Base-by-base conservation (phyloP, 2,888 invertebrate species). In the Dyspetes luteomarginatus region DNA sequence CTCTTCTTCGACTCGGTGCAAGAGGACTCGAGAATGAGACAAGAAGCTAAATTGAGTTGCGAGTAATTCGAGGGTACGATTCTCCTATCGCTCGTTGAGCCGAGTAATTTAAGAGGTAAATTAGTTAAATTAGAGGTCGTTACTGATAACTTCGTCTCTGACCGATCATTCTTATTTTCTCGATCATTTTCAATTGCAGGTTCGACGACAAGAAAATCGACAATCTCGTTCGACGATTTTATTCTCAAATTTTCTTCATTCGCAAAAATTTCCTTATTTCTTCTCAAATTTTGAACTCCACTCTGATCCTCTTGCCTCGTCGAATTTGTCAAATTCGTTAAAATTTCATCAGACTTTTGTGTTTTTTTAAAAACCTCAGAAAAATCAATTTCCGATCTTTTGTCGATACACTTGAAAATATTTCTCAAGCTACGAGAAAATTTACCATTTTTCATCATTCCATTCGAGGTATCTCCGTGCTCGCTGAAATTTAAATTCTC, bases 71-170 rank as follows among this genome's bases (percentile, higher is more conserved):
- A 78, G 73, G 73, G 43, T 69, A 60, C 75, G 73, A 28, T 52
- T 30, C 30, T 67, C 67, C 71, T 60, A 71, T 65, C 69, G 71
- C 65, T 76, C 71, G 75, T 75, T 52, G 71, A 75, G 45, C 67
- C 60, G 71, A 62, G 71, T 62, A 76, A 75, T 80, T 67, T 71
- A 67, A 67, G 52, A 26, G 80, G 58, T 80, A 76, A 36, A 71
- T 80, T 67, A 55, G 71, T 72, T 45, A 65, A 72, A 76, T 80
- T 62, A 67, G 71, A 80, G 75, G 75, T 80, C 71, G 65, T 72
- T 67, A 67, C 75, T 60, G 80, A 80, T 76, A 80, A 76, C 43
- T 60, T 71, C 26, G 65, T 71, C 65, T 52, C 67, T 76, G 75
- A 72, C 67, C 41, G n/a, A n/a, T n/a, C n/a, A 22, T 19, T 30